Base-by-base conservation (phyloP, 2,797 vertebrate species). In the Erpetoichthys calabaricus region DNA sequence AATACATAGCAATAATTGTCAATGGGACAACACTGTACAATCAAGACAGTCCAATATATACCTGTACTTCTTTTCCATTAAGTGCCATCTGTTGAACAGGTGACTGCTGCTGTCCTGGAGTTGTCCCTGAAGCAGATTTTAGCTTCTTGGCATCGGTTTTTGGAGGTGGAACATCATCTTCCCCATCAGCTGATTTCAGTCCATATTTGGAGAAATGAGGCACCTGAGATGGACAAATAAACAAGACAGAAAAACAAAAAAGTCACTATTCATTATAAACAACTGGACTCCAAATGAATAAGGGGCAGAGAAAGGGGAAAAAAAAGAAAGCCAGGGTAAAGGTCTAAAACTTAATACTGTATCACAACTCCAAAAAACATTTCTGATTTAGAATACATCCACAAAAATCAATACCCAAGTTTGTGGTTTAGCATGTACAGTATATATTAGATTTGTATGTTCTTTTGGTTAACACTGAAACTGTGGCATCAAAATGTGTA, bases 191-290 rank as follows among this genome's bases (percentile, higher is more conserved):
- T 62, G 95, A 94, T 63, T 93, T 90, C n/a, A 97, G 81, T 47
- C 94, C 94, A 0, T 99, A 99, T 62, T 98, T 99, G 47, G 94
- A 97, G 59, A 99, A 99, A 57, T 99, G 95, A 42, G 81, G 73
- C 8, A 99, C 95, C 95, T 99, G 73, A 6, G 46, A 41, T 47
- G 44, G 42, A 42, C 46, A 25, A 25, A 25, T 25, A 25, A 25
- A 25, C 25, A 25, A 25, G 25, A 25, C 2, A 25, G 25, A 25
- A 25, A 25, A 25, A 2, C 2, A 25, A 59, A 56, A 59, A 56
- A 4, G 57, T 67, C 62, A 62, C 46, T 8, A 65, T 47, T 10
- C 60, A 64, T 57, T 65, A 55, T 4, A 59, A 9, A 50, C 25
- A 25, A 25, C 25, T 25, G 25, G 25, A 25, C 25, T 25, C 25